A percentile compares a stretch with the other conserved stretches of the same genome.
These are phyloP conservation scores for Protobothrops mucrosquamatus DNA, from an alignment of 2,113 vertebrate genomes.

Conservation along the genomic window DNA sequence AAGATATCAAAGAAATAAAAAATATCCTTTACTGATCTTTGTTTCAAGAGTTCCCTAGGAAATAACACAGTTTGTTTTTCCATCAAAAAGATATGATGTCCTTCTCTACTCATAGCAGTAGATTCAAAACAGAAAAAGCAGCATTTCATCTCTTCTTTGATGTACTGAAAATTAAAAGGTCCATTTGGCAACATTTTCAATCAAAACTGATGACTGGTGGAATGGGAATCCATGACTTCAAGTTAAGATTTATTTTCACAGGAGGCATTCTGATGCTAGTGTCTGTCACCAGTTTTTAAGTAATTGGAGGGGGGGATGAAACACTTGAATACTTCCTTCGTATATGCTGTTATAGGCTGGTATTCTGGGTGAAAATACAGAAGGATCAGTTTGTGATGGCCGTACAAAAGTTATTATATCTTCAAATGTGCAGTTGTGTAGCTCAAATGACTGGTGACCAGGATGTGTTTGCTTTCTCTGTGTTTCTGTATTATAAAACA, in stretches of 20 bases:
- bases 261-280: conserved; percentile 57
- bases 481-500: conserved; percentile 52
- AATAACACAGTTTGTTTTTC: conserved; percentile 62
- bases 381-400: conserved; percentile 53
- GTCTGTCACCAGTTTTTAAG: conserved; percentile 59
- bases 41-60: conserved; percentile 70
- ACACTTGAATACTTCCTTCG: conserved; percentile 55
- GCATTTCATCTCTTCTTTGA: conserved; percentile 65
- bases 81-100: conserved; percentile 62
- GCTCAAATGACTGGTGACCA: conserved; percentile 47
- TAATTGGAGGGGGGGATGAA: conserved; percentile 42
- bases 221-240: conserved; percentile 60
- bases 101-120: conserved; percentile 60
- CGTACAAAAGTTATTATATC: conserved; percentile 40
- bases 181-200: conserved; percentile 72
- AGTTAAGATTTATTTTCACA: conserved; percentile 50
- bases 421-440: conserved; percentile 51
- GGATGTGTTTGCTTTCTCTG: conserved; percentile 52
- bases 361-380: not conserved
- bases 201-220: conserved; percentile 48
- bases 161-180: conserved; percentile 58
- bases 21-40: conserved; percentile 75
- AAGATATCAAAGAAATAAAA: conserved; percentile 79
- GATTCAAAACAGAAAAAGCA: conserved; percentile 63
- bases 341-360: conserved; percentile 42